A percentile compares a stretch with the other conserved stretches of the same genome.
Conservation (phyloP, 2,113 vertebrate genomes). For the Neogale vison region DNA sequence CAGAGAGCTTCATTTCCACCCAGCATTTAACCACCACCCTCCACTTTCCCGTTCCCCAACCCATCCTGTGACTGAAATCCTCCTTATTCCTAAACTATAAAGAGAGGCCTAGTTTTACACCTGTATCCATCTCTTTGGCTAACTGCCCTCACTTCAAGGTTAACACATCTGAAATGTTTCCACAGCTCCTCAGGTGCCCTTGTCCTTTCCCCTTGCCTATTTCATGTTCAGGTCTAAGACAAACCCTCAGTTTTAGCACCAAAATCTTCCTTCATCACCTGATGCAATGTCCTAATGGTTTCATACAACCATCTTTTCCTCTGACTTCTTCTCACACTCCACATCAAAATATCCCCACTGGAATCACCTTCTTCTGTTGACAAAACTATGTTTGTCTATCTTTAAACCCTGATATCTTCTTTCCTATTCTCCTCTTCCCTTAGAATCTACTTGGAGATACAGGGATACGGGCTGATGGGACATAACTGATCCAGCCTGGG, state of each 20-base stretch:
- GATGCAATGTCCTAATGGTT: not conserved
- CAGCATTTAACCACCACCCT: not conserved
- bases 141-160: not conserved
- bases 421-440: not conserved
- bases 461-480: not conserved
- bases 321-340: not conserved
- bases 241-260: not conserved
- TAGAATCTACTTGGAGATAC: not conserved
- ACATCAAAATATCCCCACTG: not conserved
- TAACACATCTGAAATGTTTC: not conserved
- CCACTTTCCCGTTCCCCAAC: not conserved
- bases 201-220: not conserved
- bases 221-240: not conserved
- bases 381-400: not conserved
- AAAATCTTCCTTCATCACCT: not conserved
- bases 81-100: not conserved
- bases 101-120: not conserved
- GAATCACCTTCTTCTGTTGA: not conserved
- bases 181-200: not conserved
- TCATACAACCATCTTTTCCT: not conserved
- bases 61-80: not conserved
- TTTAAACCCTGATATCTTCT: not conserved
- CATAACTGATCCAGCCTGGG: not conserved
- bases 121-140: not conserved
- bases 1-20: not conserved